phyloP scores from a whole-genome alignment of 2,888 invertebrate species.

The Chelonus formosanus region DNA sequence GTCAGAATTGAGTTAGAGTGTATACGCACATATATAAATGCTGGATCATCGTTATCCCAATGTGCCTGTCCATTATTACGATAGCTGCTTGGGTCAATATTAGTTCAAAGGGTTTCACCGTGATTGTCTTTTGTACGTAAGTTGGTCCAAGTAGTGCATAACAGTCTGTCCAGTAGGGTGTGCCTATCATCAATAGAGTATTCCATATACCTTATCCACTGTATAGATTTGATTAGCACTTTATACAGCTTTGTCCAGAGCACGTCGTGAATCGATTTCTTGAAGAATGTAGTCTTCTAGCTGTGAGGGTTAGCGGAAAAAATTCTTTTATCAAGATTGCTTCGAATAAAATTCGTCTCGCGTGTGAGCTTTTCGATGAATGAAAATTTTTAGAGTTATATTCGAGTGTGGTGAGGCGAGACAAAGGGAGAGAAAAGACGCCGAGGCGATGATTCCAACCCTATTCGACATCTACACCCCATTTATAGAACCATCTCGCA shows the following conservation, averaged over 20 bases:
- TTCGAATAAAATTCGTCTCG: slow-evolving; percentile 6
- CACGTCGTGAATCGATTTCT: slow-evolving; percentile 26
- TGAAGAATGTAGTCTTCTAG: slow-evolving; percentile 24
- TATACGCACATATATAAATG: slow-evolving; percentile 31
- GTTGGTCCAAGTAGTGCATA: slow-evolving; percentile 27
- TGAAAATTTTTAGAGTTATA: slow-evolving; percentile 13
- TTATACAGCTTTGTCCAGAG: slow-evolving; percentile 32
- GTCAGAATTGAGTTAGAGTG: slow-evolving; percentile 20
- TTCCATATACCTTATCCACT: neutral
- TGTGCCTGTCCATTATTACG: slow-evolving; percentile 57
- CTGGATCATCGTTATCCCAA: slow-evolving; percentile 49
- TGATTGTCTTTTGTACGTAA: slow-evolving; percentile 56
- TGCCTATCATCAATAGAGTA: slow-evolving; percentile 4
- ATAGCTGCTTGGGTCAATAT: slow-evolving; percentile 60
- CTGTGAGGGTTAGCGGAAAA: neutral
- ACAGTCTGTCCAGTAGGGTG: neutral
- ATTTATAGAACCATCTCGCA: slow-evolving; percentile 34
- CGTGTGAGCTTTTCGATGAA: slow-evolving; percentile 4
- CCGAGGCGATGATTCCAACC: slow-evolving; percentile 19
- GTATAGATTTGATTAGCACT: slow-evolving; percentile 8
- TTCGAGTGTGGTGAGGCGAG: slow-evolving; percentile 14
- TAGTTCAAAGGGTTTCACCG: slow-evolving; percentile 59
- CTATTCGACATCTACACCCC: slow-evolving; percentile 26
- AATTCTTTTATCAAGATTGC: slow-evolving; percentile 5
- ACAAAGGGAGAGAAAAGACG: slow-evolving; percentile 13